Evolutionary conservation across 2,113 vertebrate species (phyloP).

Genomic region (Sinocyclocheilus anshuiensis): DNA sequence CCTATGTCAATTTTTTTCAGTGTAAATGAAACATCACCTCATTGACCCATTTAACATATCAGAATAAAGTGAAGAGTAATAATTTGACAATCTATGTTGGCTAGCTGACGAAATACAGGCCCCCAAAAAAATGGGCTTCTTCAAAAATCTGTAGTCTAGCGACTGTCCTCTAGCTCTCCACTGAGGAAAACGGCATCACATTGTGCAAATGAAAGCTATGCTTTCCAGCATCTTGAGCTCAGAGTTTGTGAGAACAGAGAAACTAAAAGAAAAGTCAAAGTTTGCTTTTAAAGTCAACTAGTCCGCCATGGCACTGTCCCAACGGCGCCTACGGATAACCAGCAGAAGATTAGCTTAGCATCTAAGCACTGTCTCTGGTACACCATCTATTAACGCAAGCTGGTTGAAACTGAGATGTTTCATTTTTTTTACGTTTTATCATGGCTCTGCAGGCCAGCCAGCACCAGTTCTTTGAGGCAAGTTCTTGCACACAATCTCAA

Average conservation of each 20-base stretch:
- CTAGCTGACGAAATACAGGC: neutral
- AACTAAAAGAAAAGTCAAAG: constrained; percentile 48
- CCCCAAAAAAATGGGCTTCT: neutral
- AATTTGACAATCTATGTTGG: neutral
- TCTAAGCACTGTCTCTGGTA: constrained; percentile 48
- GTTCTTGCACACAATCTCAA: constrained; percentile 65
- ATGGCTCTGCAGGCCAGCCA: constrained; percentile 67
- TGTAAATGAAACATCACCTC: neutral
- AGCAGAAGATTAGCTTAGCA: constrained; percentile 67
- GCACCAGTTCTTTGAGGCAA: constrained; percentile 65
- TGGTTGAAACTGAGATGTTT: constrained; percentile 69
- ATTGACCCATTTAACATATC: neutral
- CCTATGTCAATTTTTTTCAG: neutral
- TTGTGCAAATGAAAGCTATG: neutral
- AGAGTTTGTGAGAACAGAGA: constrained; percentile 22
- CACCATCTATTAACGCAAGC: constrained; percentile 52
- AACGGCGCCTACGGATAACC: constrained; percentile 10
- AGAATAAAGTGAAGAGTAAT: neutral
- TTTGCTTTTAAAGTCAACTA: constrained; percentile 54
- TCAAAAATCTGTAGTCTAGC: neutral
- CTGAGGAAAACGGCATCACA: neutral
- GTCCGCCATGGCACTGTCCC: constrained; percentile 39
- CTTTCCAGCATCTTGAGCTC: constrained; percentile 8
- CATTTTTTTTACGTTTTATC: constrained; percentile 78
- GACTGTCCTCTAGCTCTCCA: neutral